Evolutionary conservation across 2,888 invertebrate genomes (phyloP), one percentile per base, ranked within the genome.

Genomic region (Conistra vaccinii): DNA sequence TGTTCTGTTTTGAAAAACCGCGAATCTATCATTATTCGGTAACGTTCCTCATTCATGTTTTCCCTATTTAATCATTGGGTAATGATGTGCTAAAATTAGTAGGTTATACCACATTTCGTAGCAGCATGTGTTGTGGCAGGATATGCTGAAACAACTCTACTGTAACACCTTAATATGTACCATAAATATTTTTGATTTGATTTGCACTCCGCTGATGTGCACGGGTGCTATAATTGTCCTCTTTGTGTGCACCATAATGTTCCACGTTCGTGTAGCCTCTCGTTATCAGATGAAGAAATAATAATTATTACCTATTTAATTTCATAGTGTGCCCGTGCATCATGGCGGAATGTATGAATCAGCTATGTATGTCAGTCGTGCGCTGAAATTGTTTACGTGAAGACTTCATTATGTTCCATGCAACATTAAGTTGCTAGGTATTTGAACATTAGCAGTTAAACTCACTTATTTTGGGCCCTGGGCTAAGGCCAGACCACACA

Each of bases 201-300:
- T n/a, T n/a, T n/a, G 10, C 42, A 35, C 20, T 39, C 32, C 17
- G n/a, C 45, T 32, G 17, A 32, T 81, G 57, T 26, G 29, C 55
- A 57, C 57, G 60, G 39, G 61, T 57, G 67, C 71, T 51, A 76
- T 83, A 75, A 82, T 82, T 80, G 26, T 68, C 66, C 35, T 48
- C 63, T 78, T 74, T 78, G 80, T 80, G 62, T 63, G 79, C 35
- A 76, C 80, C 69, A 80, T 82, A 84, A 82, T 76, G 75, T 71
- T 65, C 51, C 57, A 67, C 53, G 55, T 80, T 70, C 80, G 84
- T 82, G 80, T 57, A 76, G 26, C 84, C 58, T 65, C 68, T 61
- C 39, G 69, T 80, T 84, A 82, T 82, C 82, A 70, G 82, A 80
- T 83, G 76, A 80, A 80, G 82, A 73, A 70, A 68, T 76, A 76